Percentiles rank a stretch among this genome's conserved stretches.
These are phyloP conservation scores for Dinomys branickii DNA, from an alignment of 2,113 vertebrate genomes.

Conservation along the genomic window DNA sequence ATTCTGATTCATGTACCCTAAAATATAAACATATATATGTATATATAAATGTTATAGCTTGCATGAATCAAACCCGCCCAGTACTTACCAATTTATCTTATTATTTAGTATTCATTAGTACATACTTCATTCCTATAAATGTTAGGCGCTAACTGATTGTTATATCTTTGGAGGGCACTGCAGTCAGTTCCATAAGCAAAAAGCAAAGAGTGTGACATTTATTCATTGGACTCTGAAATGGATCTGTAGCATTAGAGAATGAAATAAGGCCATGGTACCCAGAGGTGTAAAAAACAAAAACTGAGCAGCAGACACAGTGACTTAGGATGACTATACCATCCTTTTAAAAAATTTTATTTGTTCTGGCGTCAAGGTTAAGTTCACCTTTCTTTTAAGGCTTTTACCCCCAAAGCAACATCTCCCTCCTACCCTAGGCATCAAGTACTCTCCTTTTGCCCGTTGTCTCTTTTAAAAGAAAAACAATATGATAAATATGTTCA, in stretches of 20 bases:
- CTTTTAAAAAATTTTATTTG: conserved; percentile 24
- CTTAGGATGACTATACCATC: background rate
- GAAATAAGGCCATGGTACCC: conserved; percentile 55
- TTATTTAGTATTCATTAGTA: conserved; percentile 79
- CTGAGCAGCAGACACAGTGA: conserved; percentile 10
- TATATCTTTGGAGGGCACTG: conserved; percentile 65
- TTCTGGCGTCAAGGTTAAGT: conserved; percentile 18
- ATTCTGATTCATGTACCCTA: conserved; percentile 75
- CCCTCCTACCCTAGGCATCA: background rate
- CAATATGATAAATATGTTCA: conserved; percentile 52
- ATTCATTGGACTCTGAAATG: conserved; percentile 78
- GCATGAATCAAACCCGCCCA: conserved; percentile 64
- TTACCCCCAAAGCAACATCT: background rate
- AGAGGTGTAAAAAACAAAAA: conserved; percentile 65
- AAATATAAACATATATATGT: conserved; percentile 72
- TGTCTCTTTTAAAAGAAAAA: conserved; percentile 20
- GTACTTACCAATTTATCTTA: conserved; percentile 75
- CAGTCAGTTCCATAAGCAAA: conserved; percentile 63
- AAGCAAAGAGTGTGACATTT: conserved; percentile 76
- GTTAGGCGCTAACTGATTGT: conserved; percentile 64
- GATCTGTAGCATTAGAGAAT: conserved; percentile 69
- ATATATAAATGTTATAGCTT: conserved; percentile 71
- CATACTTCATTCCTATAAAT: conserved; percentile 74
- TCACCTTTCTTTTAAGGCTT: background rate
- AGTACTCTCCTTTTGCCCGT: background rate